phyloP scores from a whole-genome alignment of 2,888 invertebrate species.

The Dione vanillae region DNA sequence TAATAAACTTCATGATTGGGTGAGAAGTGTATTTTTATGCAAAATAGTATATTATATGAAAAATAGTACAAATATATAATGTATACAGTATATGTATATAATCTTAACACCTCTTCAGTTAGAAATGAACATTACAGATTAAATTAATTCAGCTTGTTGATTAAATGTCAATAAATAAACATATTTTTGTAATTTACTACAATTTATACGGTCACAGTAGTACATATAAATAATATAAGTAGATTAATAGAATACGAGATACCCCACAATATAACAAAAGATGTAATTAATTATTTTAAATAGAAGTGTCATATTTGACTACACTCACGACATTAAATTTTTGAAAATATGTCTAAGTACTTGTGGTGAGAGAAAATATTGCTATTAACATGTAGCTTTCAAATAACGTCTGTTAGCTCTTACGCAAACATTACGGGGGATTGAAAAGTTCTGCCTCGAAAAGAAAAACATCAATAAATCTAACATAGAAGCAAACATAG shows the following conservation, averaged over 20 bases:
- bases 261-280: too few species aligned
- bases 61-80: too few species aligned
- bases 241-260: too few species aligned
- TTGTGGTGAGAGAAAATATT: background rate
- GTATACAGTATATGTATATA: too few species aligned
- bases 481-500: constrained; percentile 66
- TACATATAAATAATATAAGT: too few species aligned
- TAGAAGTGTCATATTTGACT: background rate
- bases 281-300: background rate
- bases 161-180: too few species aligned
- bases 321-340: background rate
- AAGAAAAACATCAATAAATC: constrained; percentile 81
- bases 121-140: too few species aligned
- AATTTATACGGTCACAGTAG: too few species aligned
- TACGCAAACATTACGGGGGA: constrained; percentile 72
- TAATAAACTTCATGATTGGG: constrained; percentile 58
- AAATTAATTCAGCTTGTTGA: too few species aligned
- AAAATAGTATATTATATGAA: constrained; percentile 31
- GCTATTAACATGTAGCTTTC: constrained; percentile 29
- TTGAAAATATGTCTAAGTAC: background rate
- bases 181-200: too few species aligned
- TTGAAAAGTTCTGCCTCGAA: constrained; percentile 67
- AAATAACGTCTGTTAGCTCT: constrained; percentile 62
- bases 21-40: constrained; percentile 47
- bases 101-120: too few species aligned